These are phyloP conservation scores for Elaphurus davidianus DNA, from an alignment of 2,113 vertebrate genomes.

Conservation along the genomic window DNA sequence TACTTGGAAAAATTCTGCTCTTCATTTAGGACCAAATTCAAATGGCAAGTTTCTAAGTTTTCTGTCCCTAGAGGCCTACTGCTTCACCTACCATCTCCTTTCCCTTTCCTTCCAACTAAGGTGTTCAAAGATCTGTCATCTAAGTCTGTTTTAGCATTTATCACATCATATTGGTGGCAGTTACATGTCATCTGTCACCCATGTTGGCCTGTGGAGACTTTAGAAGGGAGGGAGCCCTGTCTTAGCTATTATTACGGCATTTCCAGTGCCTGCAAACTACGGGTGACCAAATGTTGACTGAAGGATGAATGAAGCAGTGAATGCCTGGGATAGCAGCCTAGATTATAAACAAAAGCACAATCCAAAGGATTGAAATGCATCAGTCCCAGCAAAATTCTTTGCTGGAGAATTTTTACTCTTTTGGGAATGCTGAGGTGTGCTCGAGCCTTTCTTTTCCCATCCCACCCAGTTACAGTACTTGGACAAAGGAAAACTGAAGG, in stretches of 20 bases:
- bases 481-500: background rate
- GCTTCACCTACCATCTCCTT: background rate
- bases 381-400: background rate
- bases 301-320: background rate
- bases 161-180: background rate
- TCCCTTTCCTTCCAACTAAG: background rate
- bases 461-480: background rate
- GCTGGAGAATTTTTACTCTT: background rate
- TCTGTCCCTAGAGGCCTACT: background rate
- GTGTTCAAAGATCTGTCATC: background rate
- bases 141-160: background rate
- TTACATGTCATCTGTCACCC: background rate
- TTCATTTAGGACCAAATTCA: background rate
- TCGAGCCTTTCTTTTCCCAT: background rate
- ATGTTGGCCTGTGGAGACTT: background rate
- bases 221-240: background rate
- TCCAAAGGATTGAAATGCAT: background rate
- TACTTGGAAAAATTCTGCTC: background rate
- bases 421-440: background rate
- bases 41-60: background rate
- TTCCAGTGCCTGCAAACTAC: background rate
- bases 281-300: background rate
- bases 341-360: background rate
- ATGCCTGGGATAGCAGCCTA: background rate
- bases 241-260: background rate